phyloP scores from a whole-genome alignment of 2,113 vertebrate species.

The Budorcas taxicolor region DNA sequence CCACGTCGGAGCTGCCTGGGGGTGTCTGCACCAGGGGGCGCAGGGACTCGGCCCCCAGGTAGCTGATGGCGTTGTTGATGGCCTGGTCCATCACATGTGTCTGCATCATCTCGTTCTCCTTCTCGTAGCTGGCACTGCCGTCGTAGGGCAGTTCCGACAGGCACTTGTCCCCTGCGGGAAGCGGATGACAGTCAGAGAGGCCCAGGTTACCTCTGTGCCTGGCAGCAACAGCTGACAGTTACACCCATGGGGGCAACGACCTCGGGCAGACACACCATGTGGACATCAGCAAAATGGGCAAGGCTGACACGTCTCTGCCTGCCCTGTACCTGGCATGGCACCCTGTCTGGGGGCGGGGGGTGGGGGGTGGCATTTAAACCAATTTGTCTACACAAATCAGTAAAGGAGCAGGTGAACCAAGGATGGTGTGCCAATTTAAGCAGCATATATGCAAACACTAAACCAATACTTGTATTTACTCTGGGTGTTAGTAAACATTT shows the following conservation, averaged over 20 bases:
- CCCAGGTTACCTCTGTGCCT: rapidly evolving
- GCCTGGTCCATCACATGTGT: conserved; percentile 98
- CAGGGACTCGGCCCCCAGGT: conserved; percentile 95
- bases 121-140: conserved; percentile 81
- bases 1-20: conserved; percentile 84
- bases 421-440: not conserved
- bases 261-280: not conserved
- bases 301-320: not conserved
- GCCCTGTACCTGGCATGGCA: not conserved
- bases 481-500: not conserved
- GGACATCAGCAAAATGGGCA: not conserved
- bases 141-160: conserved; percentile 91
- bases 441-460: not conserved
- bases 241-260: rapidly evolving
- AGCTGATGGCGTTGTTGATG: conserved; percentile 98
- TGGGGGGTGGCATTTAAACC: rapidly evolving
- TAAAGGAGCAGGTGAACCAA: not conserved
- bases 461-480: not conserved
- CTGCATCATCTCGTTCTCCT: conserved; percentile 92
- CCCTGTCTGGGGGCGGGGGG: rapidly evolving
- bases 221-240: not conserved
- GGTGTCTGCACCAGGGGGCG: conserved; percentile 96
- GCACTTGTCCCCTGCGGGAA: conserved; percentile 91
- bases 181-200: conserved; percentile 29
- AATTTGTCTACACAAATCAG: not conserved